A percentile compares a stretch with the other conserved stretches of the same genome.
Conservation (phyloP, 2,797 vertebrate species). For the Pseudochirops corinnae region DNA sequence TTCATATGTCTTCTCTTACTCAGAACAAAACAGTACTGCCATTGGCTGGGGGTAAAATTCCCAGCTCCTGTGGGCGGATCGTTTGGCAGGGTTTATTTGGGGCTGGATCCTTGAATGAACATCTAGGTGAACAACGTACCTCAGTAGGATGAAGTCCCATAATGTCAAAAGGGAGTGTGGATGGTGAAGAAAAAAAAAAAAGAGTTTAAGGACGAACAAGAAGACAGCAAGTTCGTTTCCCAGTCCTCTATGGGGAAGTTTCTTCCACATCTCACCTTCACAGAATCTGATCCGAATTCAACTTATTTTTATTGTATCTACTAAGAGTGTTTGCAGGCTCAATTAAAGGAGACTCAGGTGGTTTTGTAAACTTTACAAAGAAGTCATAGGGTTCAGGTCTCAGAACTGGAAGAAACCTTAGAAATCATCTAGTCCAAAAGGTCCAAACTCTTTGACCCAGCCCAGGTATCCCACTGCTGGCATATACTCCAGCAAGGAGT, state of each 20-base stretch:
- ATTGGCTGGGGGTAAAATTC: background rate
- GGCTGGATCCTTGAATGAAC: background rate
- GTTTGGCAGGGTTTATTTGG: background rate
- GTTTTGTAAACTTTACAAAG: background rate
- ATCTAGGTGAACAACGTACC: background rate
- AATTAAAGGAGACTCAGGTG: accelerated
- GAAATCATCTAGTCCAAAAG: background rate
- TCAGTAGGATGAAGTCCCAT: background rate
- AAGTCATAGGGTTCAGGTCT: background rate
- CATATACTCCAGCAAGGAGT: background rate
- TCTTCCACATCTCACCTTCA: background rate
- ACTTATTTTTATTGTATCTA: background rate
- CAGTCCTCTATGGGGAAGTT: background rate
- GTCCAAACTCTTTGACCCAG: background rate
- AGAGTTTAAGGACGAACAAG: background rate
- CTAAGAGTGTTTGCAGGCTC: background rate
- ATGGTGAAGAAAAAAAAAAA: background rate
- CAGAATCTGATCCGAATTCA: background rate
- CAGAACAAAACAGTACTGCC: background rate
- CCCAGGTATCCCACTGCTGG: background rate
- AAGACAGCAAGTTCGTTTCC: accelerated
- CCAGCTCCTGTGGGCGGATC: background rate
- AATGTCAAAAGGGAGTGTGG: background rate
- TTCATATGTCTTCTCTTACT: background rate
- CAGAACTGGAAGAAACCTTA: background rate